A percentile compares a stretch with the other conserved stretches of the same genome.
Conservation (phyloP, 1,140 invertebrate species). For the Drosophila jambulina region DNA sequence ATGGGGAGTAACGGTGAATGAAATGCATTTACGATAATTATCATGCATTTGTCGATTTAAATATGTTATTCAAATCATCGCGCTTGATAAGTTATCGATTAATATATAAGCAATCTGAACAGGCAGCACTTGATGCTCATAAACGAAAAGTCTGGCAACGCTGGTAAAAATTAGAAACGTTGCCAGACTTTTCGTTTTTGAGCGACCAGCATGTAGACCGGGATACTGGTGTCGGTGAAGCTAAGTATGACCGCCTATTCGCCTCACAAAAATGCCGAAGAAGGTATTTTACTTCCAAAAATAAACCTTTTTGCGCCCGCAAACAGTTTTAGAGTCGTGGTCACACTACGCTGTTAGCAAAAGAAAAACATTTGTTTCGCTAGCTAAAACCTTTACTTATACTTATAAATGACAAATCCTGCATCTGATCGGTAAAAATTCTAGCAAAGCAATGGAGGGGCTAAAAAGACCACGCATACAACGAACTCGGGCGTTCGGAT, state of each 20-base stretch:
- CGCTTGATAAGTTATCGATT: too few species aligned
- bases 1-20: constrained; percentile 30
- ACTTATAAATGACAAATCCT: not conserved
- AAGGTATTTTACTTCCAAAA: too few species aligned
- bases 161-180: too few species aligned
- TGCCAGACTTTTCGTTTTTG: too few species aligned
- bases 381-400: not conserved
- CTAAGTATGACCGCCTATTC: too few species aligned
- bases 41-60: constrained; percentile 26
- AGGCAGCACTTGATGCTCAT: too few species aligned
- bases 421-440: not conserved
- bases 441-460: not conserved
- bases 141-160: too few species aligned
- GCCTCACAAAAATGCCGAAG: too few species aligned
- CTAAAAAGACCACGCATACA: not conserved
- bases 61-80: constrained; percentile 3
- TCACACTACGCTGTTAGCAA: not conserved
- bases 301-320: too few species aligned
- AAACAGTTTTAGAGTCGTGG: not conserved
- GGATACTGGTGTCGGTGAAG: too few species aligned
- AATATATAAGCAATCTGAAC: too few species aligned
- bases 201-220: too few species aligned
- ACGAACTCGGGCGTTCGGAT: not conserved
- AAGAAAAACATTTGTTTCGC: not conserved
- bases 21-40: constrained; percentile 46